Evolutionary conservation across 2,888 invertebrate species (phyloP).

Genomic region (Chloroclystis v-ata): DNA sequence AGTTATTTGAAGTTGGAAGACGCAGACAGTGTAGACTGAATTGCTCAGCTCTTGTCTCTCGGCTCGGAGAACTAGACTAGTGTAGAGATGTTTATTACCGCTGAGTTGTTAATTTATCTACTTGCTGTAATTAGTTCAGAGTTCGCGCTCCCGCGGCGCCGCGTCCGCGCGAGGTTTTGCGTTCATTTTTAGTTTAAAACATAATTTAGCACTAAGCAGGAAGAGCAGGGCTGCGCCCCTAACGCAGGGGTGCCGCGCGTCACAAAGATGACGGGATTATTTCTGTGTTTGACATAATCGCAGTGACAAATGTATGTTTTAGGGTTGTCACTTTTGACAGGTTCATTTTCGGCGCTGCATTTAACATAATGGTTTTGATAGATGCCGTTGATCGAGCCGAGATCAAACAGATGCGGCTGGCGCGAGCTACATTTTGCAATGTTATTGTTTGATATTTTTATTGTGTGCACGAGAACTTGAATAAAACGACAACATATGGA

Average conservation of each 20-base stretch:
- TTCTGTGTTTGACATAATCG: constrained; percentile 78
- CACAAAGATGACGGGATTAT: constrained; percentile 77
- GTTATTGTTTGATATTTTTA: neutral
- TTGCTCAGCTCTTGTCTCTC: too few relatives aligned
- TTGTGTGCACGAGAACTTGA: too few relatives aligned
- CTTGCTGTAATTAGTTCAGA: neutral
- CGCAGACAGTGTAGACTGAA: too few relatives aligned
- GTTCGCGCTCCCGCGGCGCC: neutral
- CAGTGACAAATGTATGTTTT: constrained; percentile 75
- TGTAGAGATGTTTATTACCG: too few relatives aligned
- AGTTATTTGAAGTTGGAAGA: too few relatives aligned
- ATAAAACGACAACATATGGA: too few relatives aligned
- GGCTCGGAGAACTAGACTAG: too few relatives aligned
- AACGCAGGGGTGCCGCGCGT: constrained; percentile 63
- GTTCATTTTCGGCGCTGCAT: constrained; percentile 46
- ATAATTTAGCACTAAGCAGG: neutral
- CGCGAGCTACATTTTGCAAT: neutral
- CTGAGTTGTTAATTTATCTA: neutral
- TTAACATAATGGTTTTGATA: constrained; percentile 33
- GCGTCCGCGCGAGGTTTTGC: neutral
- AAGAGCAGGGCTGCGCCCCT: constrained; percentile 45
- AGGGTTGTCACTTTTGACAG: constrained; percentile 63
- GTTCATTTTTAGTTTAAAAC: neutral
- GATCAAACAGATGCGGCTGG: constrained; percentile 20
- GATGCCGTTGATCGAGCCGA: constrained; percentile 6